Percentiles rank a stretch among this genome's conserved stretches.
These are phyloP conservation scores for Lasioglossum morio DNA, from an alignment of 2,888 invertebrate genomes.

Conservation along the genomic window DNA sequence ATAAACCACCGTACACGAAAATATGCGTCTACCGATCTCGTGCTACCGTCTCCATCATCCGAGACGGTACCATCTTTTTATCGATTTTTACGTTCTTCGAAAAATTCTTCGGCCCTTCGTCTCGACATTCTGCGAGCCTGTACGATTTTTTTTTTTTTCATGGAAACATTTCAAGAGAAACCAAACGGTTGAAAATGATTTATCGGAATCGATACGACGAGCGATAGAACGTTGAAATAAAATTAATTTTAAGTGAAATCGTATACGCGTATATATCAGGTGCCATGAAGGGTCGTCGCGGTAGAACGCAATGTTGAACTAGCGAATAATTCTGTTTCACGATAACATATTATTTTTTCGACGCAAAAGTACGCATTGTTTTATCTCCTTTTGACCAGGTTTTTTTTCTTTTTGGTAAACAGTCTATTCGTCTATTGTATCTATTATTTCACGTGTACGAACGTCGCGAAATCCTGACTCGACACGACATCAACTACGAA, in stretches of 20 bases:
- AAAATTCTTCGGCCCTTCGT: conserved; percentile 13
- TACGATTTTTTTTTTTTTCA: background rate
- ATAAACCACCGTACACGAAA: background rate
- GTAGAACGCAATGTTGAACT: background rate
- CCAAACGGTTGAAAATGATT: background rate
- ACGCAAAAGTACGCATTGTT: conserved; percentile 21
- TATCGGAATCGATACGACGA: background rate
- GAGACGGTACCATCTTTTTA: background rate
- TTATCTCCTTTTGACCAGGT: conserved; percentile 23
- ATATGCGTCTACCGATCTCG: background rate
- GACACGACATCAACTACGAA: background rate
- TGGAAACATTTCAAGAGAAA: background rate
- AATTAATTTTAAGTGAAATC: conserved; percentile 11
- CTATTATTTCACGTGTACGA: background rate
- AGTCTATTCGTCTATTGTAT: background rate
- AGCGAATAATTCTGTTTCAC: conserved; percentile 59
- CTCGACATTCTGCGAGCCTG: background rate
- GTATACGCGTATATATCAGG: conserved; percentile 11
- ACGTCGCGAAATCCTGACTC: conserved; percentile 10
- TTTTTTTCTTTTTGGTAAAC: conserved; percentile 43
- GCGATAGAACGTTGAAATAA: background rate
- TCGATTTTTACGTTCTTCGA: background rate
- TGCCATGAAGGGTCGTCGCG: conserved; percentile 17
- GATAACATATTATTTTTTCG: conserved; percentile 36
- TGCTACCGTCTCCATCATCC: background rate